These are phyloP conservation scores for Eidolon helvum DNA, from an alignment of 2,113 vertebrate genomes.

Conservation along the genomic window DNA sequence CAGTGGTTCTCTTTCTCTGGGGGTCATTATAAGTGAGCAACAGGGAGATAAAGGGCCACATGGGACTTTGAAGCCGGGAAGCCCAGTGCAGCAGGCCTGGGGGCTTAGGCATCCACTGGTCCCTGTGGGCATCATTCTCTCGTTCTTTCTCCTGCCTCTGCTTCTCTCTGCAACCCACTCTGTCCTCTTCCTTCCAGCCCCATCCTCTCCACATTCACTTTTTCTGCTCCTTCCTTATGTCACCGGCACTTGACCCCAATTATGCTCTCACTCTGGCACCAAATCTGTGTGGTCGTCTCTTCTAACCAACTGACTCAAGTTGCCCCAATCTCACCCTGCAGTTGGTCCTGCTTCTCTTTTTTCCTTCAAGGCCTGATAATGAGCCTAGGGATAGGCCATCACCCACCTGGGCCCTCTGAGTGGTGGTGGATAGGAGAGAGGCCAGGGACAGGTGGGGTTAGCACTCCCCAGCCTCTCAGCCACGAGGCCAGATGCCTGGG, in stretches of 20 bases:
- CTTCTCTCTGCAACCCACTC: background rate
- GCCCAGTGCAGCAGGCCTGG: background rate
- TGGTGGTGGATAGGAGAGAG: background rate
- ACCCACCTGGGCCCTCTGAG: rapidly evolving
- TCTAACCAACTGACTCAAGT: background rate
- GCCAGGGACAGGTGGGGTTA: background rate
- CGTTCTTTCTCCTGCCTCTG: background rate
- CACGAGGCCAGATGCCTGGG: background rate
- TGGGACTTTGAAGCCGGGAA: background rate
- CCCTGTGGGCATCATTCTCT: rapidly evolving
- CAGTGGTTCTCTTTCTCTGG: background rate
- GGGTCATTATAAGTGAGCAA: background rate
- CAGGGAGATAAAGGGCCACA: background rate
- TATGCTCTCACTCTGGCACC: background rate
- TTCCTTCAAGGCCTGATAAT: background rate
- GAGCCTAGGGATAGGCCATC: background rate
- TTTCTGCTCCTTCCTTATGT: background rate
- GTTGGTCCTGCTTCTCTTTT: background rate
- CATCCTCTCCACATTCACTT: background rate
- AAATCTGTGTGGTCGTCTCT: background rate
- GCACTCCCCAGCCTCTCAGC: background rate
- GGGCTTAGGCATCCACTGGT: rapidly evolving
- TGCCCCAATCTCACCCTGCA: background rate
- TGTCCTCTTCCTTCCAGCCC: no score
- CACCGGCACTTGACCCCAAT: rapidly evolving